Base-by-base conservation (phyloP, 2,113 vertebrate species). In the Phycodurus eques region DNA sequence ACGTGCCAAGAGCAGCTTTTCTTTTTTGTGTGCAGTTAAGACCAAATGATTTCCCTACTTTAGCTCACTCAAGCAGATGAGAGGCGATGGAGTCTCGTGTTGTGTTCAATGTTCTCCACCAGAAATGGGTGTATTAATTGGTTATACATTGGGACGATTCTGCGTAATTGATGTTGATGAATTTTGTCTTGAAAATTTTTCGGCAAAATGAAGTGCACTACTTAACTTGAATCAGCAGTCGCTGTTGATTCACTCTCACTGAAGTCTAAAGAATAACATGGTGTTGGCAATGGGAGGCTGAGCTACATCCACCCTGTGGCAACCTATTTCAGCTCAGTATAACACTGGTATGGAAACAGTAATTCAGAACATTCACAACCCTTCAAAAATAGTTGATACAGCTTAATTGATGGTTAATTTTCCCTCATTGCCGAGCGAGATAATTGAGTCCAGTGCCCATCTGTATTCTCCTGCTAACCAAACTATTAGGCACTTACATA, bases 401-500 rank as follows among this genome's bases (percentile, higher is more conserved):
- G 49, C 15, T 53, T 19, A 6, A 5, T 53, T 53, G 49, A 53
- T 53, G 49, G 49, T 53, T 53, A 17, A 19, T 53, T 53, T 53
- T 19, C 15, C 49, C 49, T 12, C 17, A 17, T 53, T 6, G 49
- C 15, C 17, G 19, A 53, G 49, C 13, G 2, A 53, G 49, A 19
- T 17, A 53, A 53, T 53, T 53, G 49, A 53, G 49, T 53, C 49
- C 49, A 53, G 5, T 5, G 5, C 35, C 35, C 35, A 5, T 39
- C 49, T 53, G 49, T 27, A 27, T 49, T 49, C 47, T 57, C 20
- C 54, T 10, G n/a, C 56, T 15, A 39, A 62, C 15, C 60, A 42
- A 39, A 57, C 56, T 27, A 8, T 57, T 72, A 85, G 85, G 88
- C 87, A 88, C 87, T 85, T 74, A 76, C 79, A 82, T 54, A 85